Evolutionary conservation across 2,888 invertebrate species (phyloP).

Genomic region (Drosophila pseudotakahashii): DNA sequence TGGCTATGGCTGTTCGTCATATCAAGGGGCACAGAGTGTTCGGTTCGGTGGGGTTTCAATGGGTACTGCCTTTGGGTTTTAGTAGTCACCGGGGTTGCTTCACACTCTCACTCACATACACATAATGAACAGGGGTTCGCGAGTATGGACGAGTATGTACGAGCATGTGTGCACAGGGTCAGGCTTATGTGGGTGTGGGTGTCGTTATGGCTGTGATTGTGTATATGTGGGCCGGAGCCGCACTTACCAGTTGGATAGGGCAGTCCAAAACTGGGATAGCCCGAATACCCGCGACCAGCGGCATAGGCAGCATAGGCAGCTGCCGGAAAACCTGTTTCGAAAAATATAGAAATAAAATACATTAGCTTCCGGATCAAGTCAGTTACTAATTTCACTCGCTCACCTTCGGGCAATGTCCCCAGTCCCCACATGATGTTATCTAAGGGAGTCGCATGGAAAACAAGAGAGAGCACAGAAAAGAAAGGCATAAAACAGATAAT

Average conservation of each 20-base stretch:
- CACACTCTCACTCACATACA: constrained; percentile 56
- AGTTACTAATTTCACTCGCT: constrained; percentile 84
- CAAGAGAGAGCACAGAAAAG: constrained; percentile 64
- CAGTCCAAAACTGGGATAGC: constrained; percentile 99
- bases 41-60: background rate
- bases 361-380: too few relatives aligned
- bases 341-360: background rate
- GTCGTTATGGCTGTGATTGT: constrained; percentile 24
- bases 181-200: constrained; percentile 27
- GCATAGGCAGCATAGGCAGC: constrained; percentile 98
- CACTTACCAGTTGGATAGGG: constrained; percentile 97
- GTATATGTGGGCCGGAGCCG: constrained; percentile 18
- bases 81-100: constrained; percentile 45
- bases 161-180: constrained; percentile 14
- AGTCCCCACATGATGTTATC: constrained; percentile 98
- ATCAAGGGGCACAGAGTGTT: constrained; percentile 68
- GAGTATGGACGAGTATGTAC: constrained; percentile 18
- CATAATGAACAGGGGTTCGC: constrained; percentile 19
- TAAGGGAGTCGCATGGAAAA: constrained; percentile 81
- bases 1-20: constrained; percentile 61
- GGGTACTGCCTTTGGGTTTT: constrained; percentile 14
- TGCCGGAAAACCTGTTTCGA: constrained; percentile 92
- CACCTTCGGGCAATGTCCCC: constrained; percentile 98
- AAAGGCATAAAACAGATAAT: constrained; percentile 57
- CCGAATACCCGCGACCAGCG: constrained; percentile 98